Base-by-base conservation (phyloP, 2,113 vertebrate genomes). In the Nanorana parkeri region DNA sequence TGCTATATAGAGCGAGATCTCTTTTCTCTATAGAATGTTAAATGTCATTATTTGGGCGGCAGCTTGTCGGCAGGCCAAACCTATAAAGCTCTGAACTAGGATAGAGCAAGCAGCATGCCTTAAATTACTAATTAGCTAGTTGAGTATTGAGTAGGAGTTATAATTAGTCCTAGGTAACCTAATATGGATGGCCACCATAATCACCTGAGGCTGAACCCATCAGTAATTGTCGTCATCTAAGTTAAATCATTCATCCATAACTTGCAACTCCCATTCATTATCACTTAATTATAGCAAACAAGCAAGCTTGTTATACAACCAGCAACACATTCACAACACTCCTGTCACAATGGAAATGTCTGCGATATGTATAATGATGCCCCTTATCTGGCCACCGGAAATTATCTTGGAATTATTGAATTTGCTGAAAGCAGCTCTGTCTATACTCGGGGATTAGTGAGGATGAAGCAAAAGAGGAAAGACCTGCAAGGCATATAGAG, bases 281-380 rank as follows among this genome's bases (percentile, higher is more conserved):
- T 76, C 63, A 75, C 80, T 75, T 83, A 83, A 83, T 83, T 83
- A 83, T 83, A 83, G 71, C 80, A 83, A 75, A 83, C 80, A 83
- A 74, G 61, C 28, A 75, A 60, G 64, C 80, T 76, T 83, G 80
- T 83, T 83, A 83, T 75, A 76, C 80, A 83, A 68, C 52, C 21
- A 26, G n/a, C 75, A 52, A 68, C 80, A 76, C 80, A 76, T 68
- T 47, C 54, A 83, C 65, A 68, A 66, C 71, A 60, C 64, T 47
- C 67, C 52, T 41, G 61, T 36, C 63, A 64, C 63, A 83, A 47
- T 76, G 64, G 63, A 68, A 68, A 67, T 6, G 80, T 76, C 71
- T 32, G 19, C 29, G 17, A 56, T 76, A 58, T 47, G 60, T 51
- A 68, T 75, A 83, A 56, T 66, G 80, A 60, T 52, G 64, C n/a